Evolutionary conservation across 2,888 invertebrate species (phyloP).

Genomic region (Caenorhabditis parvicauda): DNA sequence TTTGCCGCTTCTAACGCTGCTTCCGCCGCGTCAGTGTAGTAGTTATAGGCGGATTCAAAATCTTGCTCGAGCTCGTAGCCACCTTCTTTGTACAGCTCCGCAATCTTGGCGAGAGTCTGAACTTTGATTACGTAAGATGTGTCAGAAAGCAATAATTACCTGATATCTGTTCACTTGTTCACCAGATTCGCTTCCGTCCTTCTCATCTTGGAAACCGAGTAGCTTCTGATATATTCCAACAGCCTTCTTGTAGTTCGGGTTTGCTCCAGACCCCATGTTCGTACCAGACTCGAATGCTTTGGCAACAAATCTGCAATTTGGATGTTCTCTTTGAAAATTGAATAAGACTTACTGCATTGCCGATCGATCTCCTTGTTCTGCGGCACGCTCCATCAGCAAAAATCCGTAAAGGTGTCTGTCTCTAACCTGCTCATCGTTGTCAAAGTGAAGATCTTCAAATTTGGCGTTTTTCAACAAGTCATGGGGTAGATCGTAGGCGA

Average conservation of each 20-base stretch:
- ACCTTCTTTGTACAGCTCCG: constrained; percentile 66
- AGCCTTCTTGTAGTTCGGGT: constrained; percentile 30
- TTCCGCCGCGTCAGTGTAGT: constrained; percentile 68
- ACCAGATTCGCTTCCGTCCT: constrained; percentile 35
- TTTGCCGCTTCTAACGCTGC: constrained; percentile 68
- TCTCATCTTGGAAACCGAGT: constrained; percentile 54
- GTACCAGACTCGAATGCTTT: constrained; percentile 67
- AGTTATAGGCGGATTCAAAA: constrained; percentile 65
- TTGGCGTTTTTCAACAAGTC: constrained; percentile 66
- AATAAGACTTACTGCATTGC: constrained; percentile 67
- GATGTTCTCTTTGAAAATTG: too few species aligned
- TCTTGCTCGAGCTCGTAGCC: constrained; percentile 65
- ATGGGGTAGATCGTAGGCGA: constrained; percentile 66
- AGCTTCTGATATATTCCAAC: constrained; percentile 43
- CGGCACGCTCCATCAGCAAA: constrained; percentile 64
- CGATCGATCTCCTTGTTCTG: constrained; percentile 66
- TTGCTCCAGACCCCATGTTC: constrained; percentile 27
- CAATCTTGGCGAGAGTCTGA: constrained; percentile 67
- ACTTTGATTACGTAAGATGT: too few species aligned
- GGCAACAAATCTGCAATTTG: too few species aligned
- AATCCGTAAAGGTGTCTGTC: constrained; percentile 5
- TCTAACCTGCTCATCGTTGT: constrained; percentile 50
- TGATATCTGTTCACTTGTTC: constrained; percentile 5
- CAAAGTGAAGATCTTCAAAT: constrained; percentile 52
- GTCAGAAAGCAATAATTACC: too few species aligned